phyloP scores from a whole-genome alignment of 23 tunicate species.

The Halocynthia roretzi region DNA sequence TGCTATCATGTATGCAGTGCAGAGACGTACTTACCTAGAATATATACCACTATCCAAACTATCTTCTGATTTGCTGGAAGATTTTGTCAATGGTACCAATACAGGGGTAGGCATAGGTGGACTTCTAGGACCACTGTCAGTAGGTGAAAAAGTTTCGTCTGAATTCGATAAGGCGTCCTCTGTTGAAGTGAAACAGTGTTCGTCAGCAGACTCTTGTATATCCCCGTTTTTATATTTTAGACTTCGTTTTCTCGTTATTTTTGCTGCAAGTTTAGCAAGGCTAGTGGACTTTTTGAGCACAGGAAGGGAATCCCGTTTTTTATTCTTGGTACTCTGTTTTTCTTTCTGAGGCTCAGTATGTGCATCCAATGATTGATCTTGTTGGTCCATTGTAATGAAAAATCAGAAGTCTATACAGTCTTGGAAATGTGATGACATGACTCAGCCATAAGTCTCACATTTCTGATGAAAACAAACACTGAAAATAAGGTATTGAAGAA shows the following conservation, averaged over 20 bases:
- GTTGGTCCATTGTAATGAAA: slow-evolving; percentile 10
- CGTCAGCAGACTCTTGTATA: slow-evolving; percentile 11
- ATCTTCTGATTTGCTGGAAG: slow-evolving; percentile 74
- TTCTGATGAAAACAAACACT: not conserved
- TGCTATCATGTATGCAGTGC: not conserved
- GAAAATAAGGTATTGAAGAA: too few species aligned
- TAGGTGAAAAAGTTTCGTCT: slow-evolving; percentile 14
- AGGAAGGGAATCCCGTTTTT: slow-evolving; percentile 1
- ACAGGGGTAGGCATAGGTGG: slow-evolving; percentile 23
- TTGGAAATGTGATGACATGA: slow-evolving; percentile 10
- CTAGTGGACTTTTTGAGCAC: slow-evolving; percentile 4
- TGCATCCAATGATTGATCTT: not conserved
- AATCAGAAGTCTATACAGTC: not conserved
- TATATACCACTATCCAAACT: slow-evolving; percentile 86
- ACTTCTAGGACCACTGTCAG: slow-evolving; percentile 25
- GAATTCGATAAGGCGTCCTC: not conserved
- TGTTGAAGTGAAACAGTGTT: slow-evolving; percentile 5
- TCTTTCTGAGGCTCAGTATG: not conserved
- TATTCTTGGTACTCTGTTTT: not conserved
- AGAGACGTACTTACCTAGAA: slow-evolving; percentile 29
- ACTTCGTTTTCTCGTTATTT: slow-evolving; percentile 17
- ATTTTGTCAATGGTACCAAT: slow-evolving; percentile 29
- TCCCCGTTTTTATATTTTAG: not conserved
- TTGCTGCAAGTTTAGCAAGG: slow-evolving; percentile 23
- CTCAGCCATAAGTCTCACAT: slow-evolving; percentile 20